Conservation (phyloP, 2,797 vertebrate species). For the Rhabdomys pumilio region DNA sequence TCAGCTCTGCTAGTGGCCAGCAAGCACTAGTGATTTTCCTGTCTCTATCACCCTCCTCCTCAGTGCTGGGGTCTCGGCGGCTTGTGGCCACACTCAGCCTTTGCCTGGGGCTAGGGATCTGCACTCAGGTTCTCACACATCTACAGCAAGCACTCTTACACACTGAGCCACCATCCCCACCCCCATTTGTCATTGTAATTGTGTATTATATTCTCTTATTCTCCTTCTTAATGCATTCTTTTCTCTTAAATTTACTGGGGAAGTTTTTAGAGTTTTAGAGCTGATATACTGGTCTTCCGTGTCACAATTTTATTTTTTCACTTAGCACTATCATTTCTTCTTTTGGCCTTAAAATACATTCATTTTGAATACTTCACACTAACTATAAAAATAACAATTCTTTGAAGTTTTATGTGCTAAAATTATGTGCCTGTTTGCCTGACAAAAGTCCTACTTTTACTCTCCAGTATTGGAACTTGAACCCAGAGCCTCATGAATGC, state of each 20-base stretch:
- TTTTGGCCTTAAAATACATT: background rate
- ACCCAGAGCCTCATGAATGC: background rate
- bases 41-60: background rate
- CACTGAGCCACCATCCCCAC: background rate
- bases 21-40: background rate
- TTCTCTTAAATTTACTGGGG: background rate
- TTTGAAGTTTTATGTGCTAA: background rate
- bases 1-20: background rate
- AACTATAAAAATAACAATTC: background rate
- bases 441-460: background rate
- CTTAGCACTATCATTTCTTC: constrained; percentile 9
- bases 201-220: background rate
- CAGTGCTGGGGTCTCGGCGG: background rate
- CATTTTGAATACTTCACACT: background rate
- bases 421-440: background rate
- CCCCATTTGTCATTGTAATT: background rate
- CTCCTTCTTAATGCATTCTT: background rate
- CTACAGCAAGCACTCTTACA: background rate
- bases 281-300: background rate
- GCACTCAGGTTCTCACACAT: background rate
- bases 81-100: background rate
- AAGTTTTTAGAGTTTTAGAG: constrained; percentile 38
- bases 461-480: background rate
- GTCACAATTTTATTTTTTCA: constrained; percentile 38
- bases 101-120: background rate